These are phyloP conservation scores for Myotis pilosus DNA, from an alignment of 2,797 vertebrate genomes.

Conservation along the genomic window DNA sequence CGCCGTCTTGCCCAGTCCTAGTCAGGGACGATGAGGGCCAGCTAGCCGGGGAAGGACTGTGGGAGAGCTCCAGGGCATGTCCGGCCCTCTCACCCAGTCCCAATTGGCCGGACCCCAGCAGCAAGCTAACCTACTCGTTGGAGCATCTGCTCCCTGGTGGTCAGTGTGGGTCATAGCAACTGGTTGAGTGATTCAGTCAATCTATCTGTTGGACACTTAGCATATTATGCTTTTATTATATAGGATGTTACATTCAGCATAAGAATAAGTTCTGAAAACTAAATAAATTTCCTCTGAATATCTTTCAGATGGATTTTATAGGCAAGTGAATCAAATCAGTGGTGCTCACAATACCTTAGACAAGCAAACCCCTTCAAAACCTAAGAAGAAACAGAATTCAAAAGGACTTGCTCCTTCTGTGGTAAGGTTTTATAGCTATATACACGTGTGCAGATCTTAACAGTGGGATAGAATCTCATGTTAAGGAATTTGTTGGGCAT, in stretches of 20 bases:
- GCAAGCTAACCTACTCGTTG: too few relatives aligned
- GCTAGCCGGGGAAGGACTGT: too few relatives aligned
- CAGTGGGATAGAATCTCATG: background rate
- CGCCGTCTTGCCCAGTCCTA: too few relatives aligned
- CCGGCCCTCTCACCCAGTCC: too few relatives aligned
- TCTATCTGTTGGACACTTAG: too few relatives aligned
- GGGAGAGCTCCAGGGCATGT: too few relatives aligned
- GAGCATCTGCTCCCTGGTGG: too few relatives aligned
- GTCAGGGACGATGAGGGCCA: too few relatives aligned
- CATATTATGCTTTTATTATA: too few relatives aligned
- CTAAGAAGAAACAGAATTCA: conserved; percentile 88
- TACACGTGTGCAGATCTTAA: background rate
- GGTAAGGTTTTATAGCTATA: conserved; percentile 83
- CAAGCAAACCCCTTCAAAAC: conserved; percentile 87
- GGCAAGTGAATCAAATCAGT: conserved; percentile 95
- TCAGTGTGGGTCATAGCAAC: too few relatives aligned
- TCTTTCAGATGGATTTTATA: conserved; percentile 95
- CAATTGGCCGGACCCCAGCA: too few relatives aligned
- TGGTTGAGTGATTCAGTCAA: too few relatives aligned
- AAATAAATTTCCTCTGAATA: conserved; percentile 47
- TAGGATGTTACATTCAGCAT: background rate
- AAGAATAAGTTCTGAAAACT: conserved; percentile 17
- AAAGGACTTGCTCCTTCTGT: conserved; percentile 94
- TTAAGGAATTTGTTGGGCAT: background rate
- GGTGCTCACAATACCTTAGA: conserved; percentile 94